Evolutionary conservation across 2,797 vertebrate genomes (phyloP).

Genomic region (Cossypha niveicapilla): DNA sequence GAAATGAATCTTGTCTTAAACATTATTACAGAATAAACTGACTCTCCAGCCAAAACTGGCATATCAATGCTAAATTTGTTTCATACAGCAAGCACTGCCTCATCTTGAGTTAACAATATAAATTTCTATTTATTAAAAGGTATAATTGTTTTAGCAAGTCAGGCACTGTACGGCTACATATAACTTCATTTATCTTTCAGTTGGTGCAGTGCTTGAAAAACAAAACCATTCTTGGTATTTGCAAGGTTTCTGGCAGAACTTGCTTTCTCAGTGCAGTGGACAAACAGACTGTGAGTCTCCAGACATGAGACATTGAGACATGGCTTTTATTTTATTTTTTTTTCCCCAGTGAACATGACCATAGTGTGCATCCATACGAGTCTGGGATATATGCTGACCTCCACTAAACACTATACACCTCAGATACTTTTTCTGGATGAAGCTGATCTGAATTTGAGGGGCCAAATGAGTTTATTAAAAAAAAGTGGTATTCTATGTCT

Average conservation of each 20-base stretch:
- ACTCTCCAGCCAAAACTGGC: not conserved
- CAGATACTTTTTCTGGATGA: not conserved
- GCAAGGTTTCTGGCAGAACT: not conserved
- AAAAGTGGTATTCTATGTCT: not conserved
- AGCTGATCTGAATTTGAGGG: not conserved
- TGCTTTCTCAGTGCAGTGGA: not conserved
- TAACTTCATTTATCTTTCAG: not conserved
- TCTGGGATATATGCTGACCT: not conserved
- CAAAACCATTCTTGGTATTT: not conserved
- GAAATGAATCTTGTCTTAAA: not conserved
- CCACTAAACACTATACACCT: not conserved
- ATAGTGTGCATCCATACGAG: not conserved
- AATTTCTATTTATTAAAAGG: not conserved
- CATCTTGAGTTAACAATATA: not conserved
- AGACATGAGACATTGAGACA: no score
- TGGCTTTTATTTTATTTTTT: not conserved
- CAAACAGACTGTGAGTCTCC: not conserved
- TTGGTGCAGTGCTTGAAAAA: not conserved
- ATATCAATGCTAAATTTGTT: not conserved
- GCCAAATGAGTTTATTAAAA: not conserved
- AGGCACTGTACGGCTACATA: not conserved
- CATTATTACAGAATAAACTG: not conserved
- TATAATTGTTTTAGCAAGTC: not conserved
- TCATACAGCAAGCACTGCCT: not conserved
- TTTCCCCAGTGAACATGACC: not conserved